Base-by-base conservation (phyloP, 37 sponge, comb jelly and placozoan species). In the Hormiphora californensis region DNA sequence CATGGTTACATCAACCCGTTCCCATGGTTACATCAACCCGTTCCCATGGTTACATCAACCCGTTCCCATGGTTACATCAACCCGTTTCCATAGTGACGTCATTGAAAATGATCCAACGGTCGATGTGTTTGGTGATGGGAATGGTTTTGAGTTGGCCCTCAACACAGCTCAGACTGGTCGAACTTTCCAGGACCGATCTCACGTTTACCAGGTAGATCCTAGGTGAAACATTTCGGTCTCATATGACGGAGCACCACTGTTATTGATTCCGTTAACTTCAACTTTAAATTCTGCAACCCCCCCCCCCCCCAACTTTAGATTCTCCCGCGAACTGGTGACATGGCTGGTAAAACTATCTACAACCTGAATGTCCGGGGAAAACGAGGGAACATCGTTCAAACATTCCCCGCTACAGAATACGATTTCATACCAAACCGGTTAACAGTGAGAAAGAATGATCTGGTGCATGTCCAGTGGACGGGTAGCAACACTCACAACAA, bases 401-500 rank as follows among this genome's bases (percentile, higher is more conserved):
- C 85, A 54, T 98, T 90, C 61, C 99, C 99, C 3, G 85, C 96
- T 0, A 94, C 93, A 61, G 99, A 98, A 68, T 98, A 98, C 87
- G 99, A 98, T 88, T 95, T 98, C 59, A 89, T 95, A 19, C 99
- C 99, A 23, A 94, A 98, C 67, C 86, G 91, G 55, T 87, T 98
- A 68, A 37, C 19, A 0, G 78, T 94, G 19, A 61, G 49, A 0
- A 86, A 54, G 28, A 32, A 40, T 17, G 95, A 94, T 39, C 69
- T 89, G 31, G 54, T 98, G 63, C 99, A 98, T 85, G 67, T 98
- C 19, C 99, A 98, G 88, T 97, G 96, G 96, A 93, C 96, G 51
- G 96, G 95, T 90, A 57, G 93, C 43, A 98, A 98, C 90, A 94
- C 95, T 9, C 99, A 98, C 88, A 94, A 98, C 90, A 98, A 98